Percentiles rank a stretch among this genome's conserved stretches.
Conservation (phyloP, 1,140 invertebrate species). For the Drosophila setifemur region DNA sequence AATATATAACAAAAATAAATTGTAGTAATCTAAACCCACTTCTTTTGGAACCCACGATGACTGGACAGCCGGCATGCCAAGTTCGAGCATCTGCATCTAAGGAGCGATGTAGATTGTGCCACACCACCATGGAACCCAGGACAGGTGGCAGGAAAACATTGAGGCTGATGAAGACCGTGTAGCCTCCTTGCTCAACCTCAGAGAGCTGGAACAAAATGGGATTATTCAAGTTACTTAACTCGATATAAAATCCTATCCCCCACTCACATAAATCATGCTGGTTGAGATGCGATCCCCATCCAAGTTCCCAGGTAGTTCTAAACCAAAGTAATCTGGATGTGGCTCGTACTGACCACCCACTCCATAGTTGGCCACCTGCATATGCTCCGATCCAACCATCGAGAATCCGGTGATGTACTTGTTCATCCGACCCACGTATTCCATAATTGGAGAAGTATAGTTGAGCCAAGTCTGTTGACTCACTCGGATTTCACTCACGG, state of each 20-base stretch:
- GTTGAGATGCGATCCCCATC: slow-evolving; percentile 64
- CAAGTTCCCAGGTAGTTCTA: background rate
- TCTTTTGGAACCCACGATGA: slow-evolving; percentile 97
- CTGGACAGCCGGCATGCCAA: slow-evolving; percentile 98
- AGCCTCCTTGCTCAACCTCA: slow-evolving; percentile 96
- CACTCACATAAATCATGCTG: slow-evolving; percentile 66
- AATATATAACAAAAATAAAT: background rate
- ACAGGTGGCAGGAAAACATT: slow-evolving; percentile 92
- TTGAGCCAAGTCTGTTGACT: slow-evolving; percentile 98
- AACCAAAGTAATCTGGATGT: slow-evolving; percentile 85
- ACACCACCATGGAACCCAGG: slow-evolving; percentile 95
- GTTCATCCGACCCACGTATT: slow-evolving; percentile 87
- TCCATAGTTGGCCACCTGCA: slow-evolving; percentile 87
- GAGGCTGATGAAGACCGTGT: slow-evolving; percentile 95
- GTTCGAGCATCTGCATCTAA: slow-evolving; percentile 94
- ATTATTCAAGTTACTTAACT: too few species aligned
- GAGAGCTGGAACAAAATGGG: slow-evolving; percentile 89
- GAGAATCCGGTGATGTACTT: slow-evolving; percentile 91
- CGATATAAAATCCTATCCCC: too few species aligned
- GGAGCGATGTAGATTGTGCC: slow-evolving; percentile 95
- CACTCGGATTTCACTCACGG: slow-evolving; percentile 91
- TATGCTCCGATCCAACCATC: slow-evolving; percentile 85
- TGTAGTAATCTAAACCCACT: slow-evolving; percentile 71
- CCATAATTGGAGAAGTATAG: slow-evolving; percentile 90
- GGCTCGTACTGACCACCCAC: slow-evolving; percentile 88